Conservation (phyloP, 2,797 vertebrate species). For the Toxotes lorentzi region DNA sequence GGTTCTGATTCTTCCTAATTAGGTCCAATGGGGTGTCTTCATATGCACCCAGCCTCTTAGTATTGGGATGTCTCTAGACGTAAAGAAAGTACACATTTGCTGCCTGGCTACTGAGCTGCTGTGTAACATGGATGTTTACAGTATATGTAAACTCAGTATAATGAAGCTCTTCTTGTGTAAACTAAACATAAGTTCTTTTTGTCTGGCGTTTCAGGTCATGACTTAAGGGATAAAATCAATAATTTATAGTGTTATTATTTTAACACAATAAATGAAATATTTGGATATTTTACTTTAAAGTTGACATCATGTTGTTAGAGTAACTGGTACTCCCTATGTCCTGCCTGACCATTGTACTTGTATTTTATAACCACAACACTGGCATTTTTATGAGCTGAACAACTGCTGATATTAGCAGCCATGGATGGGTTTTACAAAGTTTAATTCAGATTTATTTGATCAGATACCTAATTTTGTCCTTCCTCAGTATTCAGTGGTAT, state of each 20-base stretch:
- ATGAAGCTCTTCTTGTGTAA: neutral
- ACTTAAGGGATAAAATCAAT: neutral
- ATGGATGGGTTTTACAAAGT: neutral
- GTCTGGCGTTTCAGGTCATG: neutral
- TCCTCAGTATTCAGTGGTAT: neutral
- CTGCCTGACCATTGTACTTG: neutral
- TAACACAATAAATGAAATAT: too few relatives aligned
- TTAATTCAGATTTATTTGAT: neutral
- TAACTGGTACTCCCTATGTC: neutral
- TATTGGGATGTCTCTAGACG: slow-evolving; percentile 16
- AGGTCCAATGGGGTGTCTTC: slow-evolving; percentile 40
- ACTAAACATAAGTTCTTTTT: neutral
- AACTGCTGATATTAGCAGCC: neutral
- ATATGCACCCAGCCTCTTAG: neutral
- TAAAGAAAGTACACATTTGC: slow-evolving; percentile 12
- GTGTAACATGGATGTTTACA: neutral
- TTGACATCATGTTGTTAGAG: neutral
- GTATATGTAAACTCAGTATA: neutral
- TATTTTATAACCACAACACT: neutral
- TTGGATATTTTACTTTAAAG: neutral
- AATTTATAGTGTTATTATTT: neutral
- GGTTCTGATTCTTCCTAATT: slow-evolving; percentile 37
- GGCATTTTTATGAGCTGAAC: neutral
- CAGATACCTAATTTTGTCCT: neutral
- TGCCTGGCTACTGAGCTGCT: slow-evolving; percentile 43